Base-by-base conservation (phyloP, 30 jellyfish, hydroid and myxozoan species). In the Cassiopea xamachana region DNA sequence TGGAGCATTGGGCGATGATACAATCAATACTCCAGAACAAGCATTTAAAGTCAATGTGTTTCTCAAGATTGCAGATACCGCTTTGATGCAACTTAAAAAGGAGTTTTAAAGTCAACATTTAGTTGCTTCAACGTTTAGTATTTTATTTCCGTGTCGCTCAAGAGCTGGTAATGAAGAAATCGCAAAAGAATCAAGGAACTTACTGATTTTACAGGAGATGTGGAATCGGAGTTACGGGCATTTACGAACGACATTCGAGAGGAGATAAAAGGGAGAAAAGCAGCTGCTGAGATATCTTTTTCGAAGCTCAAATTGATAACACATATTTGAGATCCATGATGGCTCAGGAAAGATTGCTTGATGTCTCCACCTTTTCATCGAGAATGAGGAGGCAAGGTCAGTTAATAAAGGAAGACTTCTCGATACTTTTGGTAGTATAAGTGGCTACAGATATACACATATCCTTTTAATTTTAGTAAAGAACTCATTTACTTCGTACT, bases 321-420 rank as follows among this genome's bases (percentile, higher is more conserved):
- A 73, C 93, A 50, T 70, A 71, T 72, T 69, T 85, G 80, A 85
- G 86, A 44, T 83, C 91, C 13, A 70, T 13, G 75, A 83, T 72
- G 84, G 59, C 87, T 39, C 93, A 85, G 44, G 80, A 85, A 58
- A 85, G 93, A 85, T 48, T 71, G 15, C 62, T 8, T 58, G 79
- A 85, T 47, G 68, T 85, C 17, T 14, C 93, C 39, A 74, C 18
- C 86, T 85, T 73, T 85, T 84, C 60, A 85, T 85, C 4, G 93
- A 75, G 72, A 85, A 85, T 84, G 69, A 17, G 93, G 79, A 85
- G 43, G 93, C 86, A 71, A 72, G 64, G 87, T 19, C 86, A 74
- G 73, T 85, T 58, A 80, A 85, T 50, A 85, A 85, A 68, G 72
- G 12, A 46, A 13, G 77, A 68, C 77, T 68, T 44, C 2, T 68